Percentiles rank a stretch among this genome's conserved stretches.
These are phyloP conservation scores for Poecilia latipinna DNA, from an alignment of 2,113 vertebrate genomes.

Conservation along the genomic window DNA sequence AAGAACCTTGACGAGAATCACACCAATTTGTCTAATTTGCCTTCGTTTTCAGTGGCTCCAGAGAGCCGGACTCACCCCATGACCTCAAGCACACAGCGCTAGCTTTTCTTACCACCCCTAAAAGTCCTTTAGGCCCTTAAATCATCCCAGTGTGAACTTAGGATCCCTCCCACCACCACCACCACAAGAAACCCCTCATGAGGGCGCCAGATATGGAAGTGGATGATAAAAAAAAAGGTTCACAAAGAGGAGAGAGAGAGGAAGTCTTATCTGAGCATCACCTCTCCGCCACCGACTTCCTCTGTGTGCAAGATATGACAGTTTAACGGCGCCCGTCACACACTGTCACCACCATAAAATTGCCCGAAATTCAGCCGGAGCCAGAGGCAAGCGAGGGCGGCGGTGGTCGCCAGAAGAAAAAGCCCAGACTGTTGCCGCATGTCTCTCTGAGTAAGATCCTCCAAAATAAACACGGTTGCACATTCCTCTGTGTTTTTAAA, in stretches of 20 bases:
- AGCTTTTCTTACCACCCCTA: background rate
- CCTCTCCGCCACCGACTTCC: background rate
- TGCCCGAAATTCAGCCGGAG: background rate
- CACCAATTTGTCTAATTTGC: background rate
- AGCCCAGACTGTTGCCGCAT: background rate
- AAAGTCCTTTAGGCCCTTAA: background rate
- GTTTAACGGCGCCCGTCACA: background rate
- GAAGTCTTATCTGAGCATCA: slow-evolving; percentile 64
- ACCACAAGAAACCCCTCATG: background rate
- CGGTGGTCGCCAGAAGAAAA: background rate
- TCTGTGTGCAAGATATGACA: background rate
- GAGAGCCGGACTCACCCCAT: background rate
- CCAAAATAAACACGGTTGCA: background rate
- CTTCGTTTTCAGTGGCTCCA: background rate
- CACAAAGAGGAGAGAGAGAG: slow-evolving; percentile 15
- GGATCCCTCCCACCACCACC: background rate
- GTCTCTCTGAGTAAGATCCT: background rate
- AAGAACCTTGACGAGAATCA: background rate
- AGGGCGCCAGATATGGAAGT: background rate
- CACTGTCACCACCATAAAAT: background rate
- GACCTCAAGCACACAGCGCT: background rate
- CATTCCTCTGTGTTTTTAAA: background rate
- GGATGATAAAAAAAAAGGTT: slow-evolving; percentile 12
- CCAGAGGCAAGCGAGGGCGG: background rate
- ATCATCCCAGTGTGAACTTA: background rate